phyloP scores from a whole-genome alignment of 2,797 vertebrate genomes.

The Crax fasciolata region DNA sequence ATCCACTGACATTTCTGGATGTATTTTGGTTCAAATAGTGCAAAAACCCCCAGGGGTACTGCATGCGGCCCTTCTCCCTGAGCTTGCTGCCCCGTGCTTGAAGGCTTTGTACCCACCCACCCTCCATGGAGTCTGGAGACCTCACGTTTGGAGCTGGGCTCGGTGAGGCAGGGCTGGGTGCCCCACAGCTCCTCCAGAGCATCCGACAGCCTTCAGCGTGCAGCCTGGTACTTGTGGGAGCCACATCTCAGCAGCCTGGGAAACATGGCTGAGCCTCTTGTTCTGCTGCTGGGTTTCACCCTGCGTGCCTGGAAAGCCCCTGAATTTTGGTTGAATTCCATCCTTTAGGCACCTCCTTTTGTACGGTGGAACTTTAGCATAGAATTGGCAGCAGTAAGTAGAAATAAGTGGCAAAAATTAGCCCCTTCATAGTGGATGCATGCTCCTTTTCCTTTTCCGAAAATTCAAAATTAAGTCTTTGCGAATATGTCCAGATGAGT shows the following conservation, averaged over 20 bases:
- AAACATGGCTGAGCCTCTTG: background rate
- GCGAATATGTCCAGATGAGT: background rate
- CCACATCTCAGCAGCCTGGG: background rate
- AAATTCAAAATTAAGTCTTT: background rate
- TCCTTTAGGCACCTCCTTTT: background rate
- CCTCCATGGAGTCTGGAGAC: background rate
- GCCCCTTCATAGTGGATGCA: background rate
- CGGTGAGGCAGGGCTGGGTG: background rate
- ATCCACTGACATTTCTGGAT: background rate
- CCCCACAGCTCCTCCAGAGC: background rate
- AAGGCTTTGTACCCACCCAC: background rate
- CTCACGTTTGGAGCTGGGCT: background rate
- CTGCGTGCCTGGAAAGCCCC: background rate
- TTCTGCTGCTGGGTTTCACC: background rate
- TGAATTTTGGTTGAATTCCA: background rate
- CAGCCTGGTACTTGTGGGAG: background rate
- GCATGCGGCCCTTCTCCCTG: background rate
- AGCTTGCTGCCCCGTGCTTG: background rate
- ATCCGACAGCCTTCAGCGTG: background rate
- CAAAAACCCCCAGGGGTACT: background rate
- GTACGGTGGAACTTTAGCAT: background rate
- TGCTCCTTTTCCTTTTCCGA: background rate
- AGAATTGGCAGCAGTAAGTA: background rate
- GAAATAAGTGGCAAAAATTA: background rate
- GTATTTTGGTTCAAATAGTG: background rate